Percentiles rank a stretch among this genome's conserved stretches.
Evolutionary conservation across 2,797 vertebrate genomes (phyloP).

Genomic region (Lepus oiostolus): DNA sequence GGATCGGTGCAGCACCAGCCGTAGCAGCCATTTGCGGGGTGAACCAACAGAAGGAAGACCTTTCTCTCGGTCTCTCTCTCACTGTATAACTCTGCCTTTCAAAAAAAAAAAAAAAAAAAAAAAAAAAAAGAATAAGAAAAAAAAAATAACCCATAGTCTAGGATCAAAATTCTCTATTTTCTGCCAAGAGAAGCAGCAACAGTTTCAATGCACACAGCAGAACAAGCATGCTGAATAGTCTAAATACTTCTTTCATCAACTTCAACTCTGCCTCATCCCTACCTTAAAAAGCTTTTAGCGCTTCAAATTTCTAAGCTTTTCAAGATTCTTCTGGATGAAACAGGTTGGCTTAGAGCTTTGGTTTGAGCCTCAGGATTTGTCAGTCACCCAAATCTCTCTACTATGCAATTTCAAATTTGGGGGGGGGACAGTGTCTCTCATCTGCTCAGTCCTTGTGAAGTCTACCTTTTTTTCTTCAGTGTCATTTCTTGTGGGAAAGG

Average conservation of each 20-base stretch:
- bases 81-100: too few relatives aligned
- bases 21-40: too few relatives aligned
- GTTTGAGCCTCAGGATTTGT: background rate
- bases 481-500: background rate
- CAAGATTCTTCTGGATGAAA: slow-evolving; percentile 23
- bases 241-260: background rate
- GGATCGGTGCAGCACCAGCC: too few relatives aligned
- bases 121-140: background rate
- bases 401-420: background rate
- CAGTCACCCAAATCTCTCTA: background rate
- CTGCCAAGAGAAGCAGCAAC: background rate
- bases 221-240: background rate
- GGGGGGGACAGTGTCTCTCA: background rate
- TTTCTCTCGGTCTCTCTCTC: too few relatives aligned
- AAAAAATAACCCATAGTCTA: background rate
- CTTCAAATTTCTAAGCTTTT: background rate
- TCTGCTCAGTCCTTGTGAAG: background rate
- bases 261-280: background rate
- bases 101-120: background rate
- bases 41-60: too few relatives aligned
- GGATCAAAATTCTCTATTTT: background rate
- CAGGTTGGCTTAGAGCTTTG: background rate
- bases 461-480: slow-evolving; percentile 39
- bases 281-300: background rate
- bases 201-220: background rate